Evolutionary conservation across 2,797 vertebrate species (phyloP).

Genomic region (Semaprochilodus insignis): DNA sequence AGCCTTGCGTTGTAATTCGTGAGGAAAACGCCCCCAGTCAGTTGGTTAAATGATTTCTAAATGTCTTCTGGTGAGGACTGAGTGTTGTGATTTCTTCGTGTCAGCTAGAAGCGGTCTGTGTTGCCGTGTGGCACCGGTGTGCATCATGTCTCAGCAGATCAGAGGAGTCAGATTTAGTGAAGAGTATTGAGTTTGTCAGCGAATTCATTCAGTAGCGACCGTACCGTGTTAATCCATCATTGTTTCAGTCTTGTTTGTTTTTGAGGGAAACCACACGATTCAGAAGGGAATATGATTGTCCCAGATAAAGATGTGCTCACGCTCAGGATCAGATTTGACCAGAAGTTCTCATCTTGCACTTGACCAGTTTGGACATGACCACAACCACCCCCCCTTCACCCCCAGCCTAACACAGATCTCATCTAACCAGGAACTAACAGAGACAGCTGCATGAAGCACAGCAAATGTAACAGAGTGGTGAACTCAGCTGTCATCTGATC

Average conservation of each 20-base stretch:
- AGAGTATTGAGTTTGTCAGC: neutral
- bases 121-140: neutral
- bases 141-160: neutral
- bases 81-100: neutral
- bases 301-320: neutral
- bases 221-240: neutral
- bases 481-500: constrained; percentile 8
- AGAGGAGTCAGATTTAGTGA: neutral
- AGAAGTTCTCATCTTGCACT: neutral
- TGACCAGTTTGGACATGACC: neutral
- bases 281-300: neutral
- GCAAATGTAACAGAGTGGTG: neutral
- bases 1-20: neutral
- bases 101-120: neutral
- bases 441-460: constrained; percentile 7
- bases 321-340: neutral
- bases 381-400: neutral
- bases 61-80: neutral
- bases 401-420: neutral
- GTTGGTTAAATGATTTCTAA: neutral
- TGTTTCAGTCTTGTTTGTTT: neutral
- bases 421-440: neutral
- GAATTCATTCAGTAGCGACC: neutral
- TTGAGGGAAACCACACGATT: neutral
- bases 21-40: neutral